Percentiles rank a stretch among this genome's conserved stretches.
Evolutionary conservation across 2,888 invertebrate genomes (phyloP).

Genomic region (Oxycera nigricornis): DNA sequence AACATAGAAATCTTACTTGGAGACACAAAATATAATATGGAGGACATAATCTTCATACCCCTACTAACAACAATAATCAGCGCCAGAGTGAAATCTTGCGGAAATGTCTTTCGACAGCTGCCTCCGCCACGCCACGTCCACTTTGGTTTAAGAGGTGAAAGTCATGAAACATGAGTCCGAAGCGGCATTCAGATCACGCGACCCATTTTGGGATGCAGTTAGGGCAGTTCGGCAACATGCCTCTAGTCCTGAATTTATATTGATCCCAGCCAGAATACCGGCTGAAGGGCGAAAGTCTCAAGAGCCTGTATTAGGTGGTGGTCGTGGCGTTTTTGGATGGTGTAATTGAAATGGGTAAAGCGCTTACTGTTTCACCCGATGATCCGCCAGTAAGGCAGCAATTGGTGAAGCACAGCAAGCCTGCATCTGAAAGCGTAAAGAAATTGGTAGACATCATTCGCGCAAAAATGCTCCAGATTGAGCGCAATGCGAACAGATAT

Average conservation of each 20-base stretch:
- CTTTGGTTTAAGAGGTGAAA: constrained; percentile 94
- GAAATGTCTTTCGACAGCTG: too few species aligned
- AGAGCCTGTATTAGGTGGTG: constrained; percentile 86
- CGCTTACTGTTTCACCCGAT: constrained; percentile 87
- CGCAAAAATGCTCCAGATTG: constrained; percentile 96
- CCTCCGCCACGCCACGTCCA: constrained; percentile 93
- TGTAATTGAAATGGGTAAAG: constrained; percentile 88
- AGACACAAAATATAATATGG: too few species aligned
- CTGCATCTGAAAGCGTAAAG: constrained; percentile 96
- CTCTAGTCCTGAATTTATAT: constrained; percentile 91
- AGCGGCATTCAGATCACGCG: constrained; percentile 74
- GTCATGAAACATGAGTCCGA: constrained; percentile 84
- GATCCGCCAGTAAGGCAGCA: constrained; percentile 95
- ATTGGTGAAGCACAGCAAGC: constrained; percentile 91
- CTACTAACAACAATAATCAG: too few species aligned
- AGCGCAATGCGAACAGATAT: constrained; percentile 86
- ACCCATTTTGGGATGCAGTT: constrained; percentile 87
- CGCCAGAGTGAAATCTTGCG: too few species aligned
- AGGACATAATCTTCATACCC: too few species aligned
- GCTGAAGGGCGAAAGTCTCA: constrained; percentile 82
- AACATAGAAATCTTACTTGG: too few species aligned
- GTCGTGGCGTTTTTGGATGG: constrained; percentile 79
- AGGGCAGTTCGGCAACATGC: constrained; percentile 92
- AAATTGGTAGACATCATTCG: constrained; percentile 89
- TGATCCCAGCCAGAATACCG: constrained; percentile 90